A percentile compares a stretch with the other conserved stretches of the same genome.
phyloP scores from a whole-genome alignment of 2,113 vertebrate genomes.

The Pampusana beccarii region DNA sequence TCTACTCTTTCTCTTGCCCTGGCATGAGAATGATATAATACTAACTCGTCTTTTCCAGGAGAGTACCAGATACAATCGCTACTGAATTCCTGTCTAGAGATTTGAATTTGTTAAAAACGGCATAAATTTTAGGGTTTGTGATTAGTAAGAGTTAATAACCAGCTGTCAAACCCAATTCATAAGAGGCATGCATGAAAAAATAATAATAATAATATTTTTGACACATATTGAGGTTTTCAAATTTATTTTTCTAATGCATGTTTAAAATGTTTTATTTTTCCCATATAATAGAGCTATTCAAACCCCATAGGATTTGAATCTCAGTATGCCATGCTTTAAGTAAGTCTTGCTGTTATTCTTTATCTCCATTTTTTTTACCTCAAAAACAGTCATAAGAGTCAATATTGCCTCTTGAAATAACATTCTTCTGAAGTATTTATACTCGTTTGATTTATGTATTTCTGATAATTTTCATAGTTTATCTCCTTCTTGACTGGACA shows the following conservation, averaged over 20 bases:
- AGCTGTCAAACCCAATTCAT: not conserved
- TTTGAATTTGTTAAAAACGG: not conserved
- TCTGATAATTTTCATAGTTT: not conserved
- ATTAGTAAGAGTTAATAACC: not conserved
- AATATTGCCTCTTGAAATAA: not conserved
- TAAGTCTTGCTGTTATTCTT: not conserved
- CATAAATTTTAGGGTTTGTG: not conserved
- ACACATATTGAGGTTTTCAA: not conserved
- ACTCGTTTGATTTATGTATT: not conserved
- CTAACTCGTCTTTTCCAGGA: not conserved
- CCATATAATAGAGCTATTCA: not conserved
- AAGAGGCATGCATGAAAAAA: not conserved
- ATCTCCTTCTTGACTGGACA: not conserved
- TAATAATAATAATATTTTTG: not conserved
- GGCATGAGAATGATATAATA: not conserved
- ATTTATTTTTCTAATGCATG: not conserved
- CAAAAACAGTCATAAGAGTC: not conserved
- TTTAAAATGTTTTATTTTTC: not conserved
- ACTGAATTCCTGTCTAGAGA: not conserved
- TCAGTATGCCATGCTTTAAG: not conserved
- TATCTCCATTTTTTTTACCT: not conserved
- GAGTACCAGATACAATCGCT: not conserved
- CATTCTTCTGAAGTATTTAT: not conserved
- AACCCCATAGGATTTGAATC: not conserved
- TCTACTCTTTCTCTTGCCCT: not conserved